Conservation (phyloP, 2,797 vertebrate species). For the Psittacula derbiana region DNA sequence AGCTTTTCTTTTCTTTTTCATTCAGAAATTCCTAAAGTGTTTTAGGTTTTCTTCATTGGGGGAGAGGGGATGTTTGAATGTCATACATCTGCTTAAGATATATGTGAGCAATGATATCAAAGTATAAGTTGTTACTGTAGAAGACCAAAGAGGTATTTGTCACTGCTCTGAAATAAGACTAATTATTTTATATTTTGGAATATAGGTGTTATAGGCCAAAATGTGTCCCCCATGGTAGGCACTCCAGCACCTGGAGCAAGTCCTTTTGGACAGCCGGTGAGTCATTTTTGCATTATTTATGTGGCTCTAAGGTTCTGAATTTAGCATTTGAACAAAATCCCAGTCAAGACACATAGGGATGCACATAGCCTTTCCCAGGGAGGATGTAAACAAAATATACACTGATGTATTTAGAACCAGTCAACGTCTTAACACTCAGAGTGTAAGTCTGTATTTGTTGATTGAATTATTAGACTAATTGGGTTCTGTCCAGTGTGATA, state of each 20-base stretch:
- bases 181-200: conserved; percentile 75
- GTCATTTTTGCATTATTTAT: background rate
- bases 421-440: background rate
- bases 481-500: background rate
- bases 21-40: background rate
- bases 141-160: conserved; percentile 9
- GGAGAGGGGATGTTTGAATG: background rate
- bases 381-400: background rate
- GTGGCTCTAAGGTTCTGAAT: background rate
- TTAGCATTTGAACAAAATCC: background rate
- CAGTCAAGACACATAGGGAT: background rate
- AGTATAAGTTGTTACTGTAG: background rate
- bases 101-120: background rate
- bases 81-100: background rate
- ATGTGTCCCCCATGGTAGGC: conserved; percentile 85
- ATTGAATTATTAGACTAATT: background rate
- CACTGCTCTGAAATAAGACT: conserved; percentile 50
- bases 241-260: conserved; percentile 81
- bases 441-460: background rate
- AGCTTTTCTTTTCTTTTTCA: background rate
- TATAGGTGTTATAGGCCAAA: conserved; percentile 85
- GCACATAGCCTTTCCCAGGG: background rate
- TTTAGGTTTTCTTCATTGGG: background rate
- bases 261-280: conserved; percentile 92
- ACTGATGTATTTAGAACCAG: background rate